phyloP scores from a whole-genome alignment of 2,888 invertebrate genomes.

The Ormyrus rosae region DNA sequence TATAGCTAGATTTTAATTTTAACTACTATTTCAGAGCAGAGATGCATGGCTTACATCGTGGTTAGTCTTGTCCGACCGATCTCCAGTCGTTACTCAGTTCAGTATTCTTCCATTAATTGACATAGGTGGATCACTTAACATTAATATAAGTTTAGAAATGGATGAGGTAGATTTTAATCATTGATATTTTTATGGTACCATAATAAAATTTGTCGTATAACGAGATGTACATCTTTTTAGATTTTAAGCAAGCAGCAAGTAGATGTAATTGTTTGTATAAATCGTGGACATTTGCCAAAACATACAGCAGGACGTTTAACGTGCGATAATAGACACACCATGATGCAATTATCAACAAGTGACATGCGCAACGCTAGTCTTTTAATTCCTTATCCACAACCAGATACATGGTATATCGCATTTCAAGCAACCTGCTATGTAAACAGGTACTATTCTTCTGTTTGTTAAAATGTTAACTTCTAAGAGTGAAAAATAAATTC shows the following conservation, averaged over 20 bases:
- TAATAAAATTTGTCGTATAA: neutral
- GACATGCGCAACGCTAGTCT: constrained; percentile 63
- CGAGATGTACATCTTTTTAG: constrained; percentile 56
- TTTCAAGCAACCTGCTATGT: constrained; percentile 73
- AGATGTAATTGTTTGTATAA: constrained; percentile 70
- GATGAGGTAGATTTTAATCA: constrained; percentile 67
- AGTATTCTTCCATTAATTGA: constrained; percentile 75
- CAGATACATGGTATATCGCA: constrained; percentile 75
- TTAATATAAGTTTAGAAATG: constrained; percentile 72
- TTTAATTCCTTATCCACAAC: constrained; percentile 76
- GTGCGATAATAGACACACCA: constrained; percentile 66
- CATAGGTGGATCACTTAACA: constrained; percentile 76
- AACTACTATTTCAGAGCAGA: constrained; percentile 69
- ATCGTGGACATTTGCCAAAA: constrained; percentile 68
- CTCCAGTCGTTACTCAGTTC: constrained; percentile 73
- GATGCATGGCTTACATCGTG: constrained; percentile 75
- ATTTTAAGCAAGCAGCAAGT: constrained; percentile 63
- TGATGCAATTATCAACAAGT: constrained; percentile 66
- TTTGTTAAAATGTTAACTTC: too few relatives aligned
- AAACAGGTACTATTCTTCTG: constrained; percentile 64
- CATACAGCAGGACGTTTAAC: constrained; percentile 60
- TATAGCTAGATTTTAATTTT: neutral
- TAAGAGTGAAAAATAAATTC: too few relatives aligned
- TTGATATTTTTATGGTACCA: neutral
- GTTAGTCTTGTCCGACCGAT: constrained; percentile 73